These are phyloP conservation scores for Felis chaus DNA, from an alignment of 2,113 vertebrate species.

Conservation along the genomic window DNA sequence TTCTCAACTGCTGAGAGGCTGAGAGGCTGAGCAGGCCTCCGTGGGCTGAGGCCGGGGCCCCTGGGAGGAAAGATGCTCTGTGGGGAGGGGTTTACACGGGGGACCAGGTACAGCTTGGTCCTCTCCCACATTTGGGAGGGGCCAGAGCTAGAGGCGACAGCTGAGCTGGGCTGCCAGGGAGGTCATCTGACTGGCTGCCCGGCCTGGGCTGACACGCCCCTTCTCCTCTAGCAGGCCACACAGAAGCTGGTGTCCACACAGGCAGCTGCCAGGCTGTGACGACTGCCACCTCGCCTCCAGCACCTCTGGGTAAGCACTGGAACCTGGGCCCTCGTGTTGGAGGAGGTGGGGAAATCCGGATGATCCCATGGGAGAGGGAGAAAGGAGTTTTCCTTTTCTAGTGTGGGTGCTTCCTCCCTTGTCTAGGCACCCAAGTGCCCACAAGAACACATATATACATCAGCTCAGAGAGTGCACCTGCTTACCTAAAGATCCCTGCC, in stretches of 20 bases:
- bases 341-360: background rate
- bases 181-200: constrained; percentile 64
- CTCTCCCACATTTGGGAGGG: constrained; percentile 74
- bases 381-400: background rate
- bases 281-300: background rate
- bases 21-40: background rate
- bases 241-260: constrained; percentile 11
- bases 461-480: background rate
- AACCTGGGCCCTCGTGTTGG: background rate
- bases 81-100: background rate
- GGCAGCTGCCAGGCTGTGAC: background rate
- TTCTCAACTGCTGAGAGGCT: background rate
- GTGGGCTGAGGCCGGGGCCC: background rate
- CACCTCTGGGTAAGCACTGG: constrained; percentile 42
- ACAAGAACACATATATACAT: background rate
- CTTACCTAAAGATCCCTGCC: background rate
- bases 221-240: background rate
- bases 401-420: background rate
- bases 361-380: background rate
- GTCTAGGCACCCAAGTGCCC: background rate
- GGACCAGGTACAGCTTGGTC: constrained; percentile 39
- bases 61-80: constrained; percentile 22
- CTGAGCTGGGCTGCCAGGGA: constrained; percentile 12
- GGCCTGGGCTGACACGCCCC: background rate
- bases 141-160: background rate